Evolutionary conservation across 2,113 vertebrate species (phyloP), one percentile per base, ranked within the genome.

Genomic region (Lathamus discolor): DNA sequence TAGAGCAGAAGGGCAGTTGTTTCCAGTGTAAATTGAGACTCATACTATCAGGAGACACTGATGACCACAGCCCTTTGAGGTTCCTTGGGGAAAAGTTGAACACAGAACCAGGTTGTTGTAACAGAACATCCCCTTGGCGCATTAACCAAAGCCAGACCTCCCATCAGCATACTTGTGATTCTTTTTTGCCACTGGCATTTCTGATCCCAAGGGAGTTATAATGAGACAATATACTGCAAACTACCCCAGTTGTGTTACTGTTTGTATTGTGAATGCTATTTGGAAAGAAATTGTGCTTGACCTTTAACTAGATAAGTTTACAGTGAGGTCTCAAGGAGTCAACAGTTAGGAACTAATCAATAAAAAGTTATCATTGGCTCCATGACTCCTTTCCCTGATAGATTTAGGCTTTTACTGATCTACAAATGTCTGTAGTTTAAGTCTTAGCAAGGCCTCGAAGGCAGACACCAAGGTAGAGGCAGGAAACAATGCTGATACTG

Each of bases 181-280:
- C 81, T 63, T 37, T 94, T 88, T 67, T 91, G 59, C 39, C 76
- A 88, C 33, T 93, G 92, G 79, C 69, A 77, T 91, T 96, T 94
- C 84, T 95, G 25, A 69, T 79, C 91, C 94, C 73, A 13, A 41
- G 67, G 51, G 84, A 86, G 39, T 55, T 33, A 27, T 74, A 46
- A 48, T 88, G 91, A 93, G 88, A 79, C 57, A 86, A 61, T 57
- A 23, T 43, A 52, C 13, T 93, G 72, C 78, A 87, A 92, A 85
- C 31, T 63, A 44, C n/a, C 43, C 85, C 31, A 28, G 3, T 88
- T 95, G 48, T 43, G 59, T 88, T 52, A 49, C 66, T 94, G 90
- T 62, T 92, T 44, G 83, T 74, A 88, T 83, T 97, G 90, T 91
- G 93, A 94, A 94, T 88, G 76, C 18, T 79, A 10, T 39, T 83